phyloP scores from a whole-genome alignment of 2,797 vertebrate genomes.

The Sebastes hopkinsi region DNA sequence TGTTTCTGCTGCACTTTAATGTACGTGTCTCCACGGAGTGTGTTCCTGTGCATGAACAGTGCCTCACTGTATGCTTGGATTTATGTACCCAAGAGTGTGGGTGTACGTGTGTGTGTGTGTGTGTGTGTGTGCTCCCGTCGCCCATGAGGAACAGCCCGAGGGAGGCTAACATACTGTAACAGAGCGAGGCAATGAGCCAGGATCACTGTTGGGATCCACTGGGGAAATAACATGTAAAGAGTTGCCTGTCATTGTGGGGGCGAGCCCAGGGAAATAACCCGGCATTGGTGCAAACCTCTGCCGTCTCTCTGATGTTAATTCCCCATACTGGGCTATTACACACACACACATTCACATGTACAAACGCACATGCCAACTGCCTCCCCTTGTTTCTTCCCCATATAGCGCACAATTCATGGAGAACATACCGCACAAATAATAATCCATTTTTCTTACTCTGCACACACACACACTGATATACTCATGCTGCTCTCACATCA shows the following conservation, averaged over 20 bases:
- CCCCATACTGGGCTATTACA: conserved; percentile 16
- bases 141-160: conserved; percentile 46
- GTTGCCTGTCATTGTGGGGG: conserved; percentile 55
- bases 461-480: neutral
- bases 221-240: conserved; percentile 77
- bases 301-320: conserved; percentile 57
- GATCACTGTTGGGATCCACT: conserved; percentile 55
- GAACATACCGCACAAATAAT: neutral
- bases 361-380: conserved; percentile 3
- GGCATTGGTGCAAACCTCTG: conserved; percentile 36
- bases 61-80: neutral
- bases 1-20: conserved; percentile 8
- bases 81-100: neutral
- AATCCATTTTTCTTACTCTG: neutral
- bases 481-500: neutral
- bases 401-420: neutral
- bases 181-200: conserved; percentile 64
- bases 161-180: conserved; percentile 50
- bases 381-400: conserved; percentile 11
- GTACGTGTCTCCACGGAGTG: neutral
- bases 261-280: conserved; percentile 64
- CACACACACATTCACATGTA: conserved; percentile 18
- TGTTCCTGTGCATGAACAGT: neutral
- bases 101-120: conserved; percentile 2
- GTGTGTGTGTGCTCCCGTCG: conserved; percentile 14